phyloP scores from a whole-genome alignment of 2,113 vertebrate species.

The Coracopsis vasa region DNA sequence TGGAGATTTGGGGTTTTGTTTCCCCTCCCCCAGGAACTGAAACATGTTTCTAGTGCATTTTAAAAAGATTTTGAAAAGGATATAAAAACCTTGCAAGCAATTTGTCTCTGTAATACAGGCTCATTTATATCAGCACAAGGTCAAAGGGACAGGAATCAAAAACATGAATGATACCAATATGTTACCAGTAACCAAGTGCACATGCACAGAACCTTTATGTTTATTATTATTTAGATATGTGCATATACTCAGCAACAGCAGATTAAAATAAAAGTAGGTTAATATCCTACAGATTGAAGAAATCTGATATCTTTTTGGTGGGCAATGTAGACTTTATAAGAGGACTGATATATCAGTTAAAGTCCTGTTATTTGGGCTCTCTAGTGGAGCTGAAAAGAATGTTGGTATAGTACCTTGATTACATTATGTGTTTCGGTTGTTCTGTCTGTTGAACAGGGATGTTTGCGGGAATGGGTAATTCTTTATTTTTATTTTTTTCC shows the following conservation, averaged over 20 bases:
- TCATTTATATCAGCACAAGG: background rate
- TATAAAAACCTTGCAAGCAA: background rate
- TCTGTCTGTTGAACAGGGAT: background rate
- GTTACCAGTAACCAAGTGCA: background rate
- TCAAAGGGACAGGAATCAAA: background rate
- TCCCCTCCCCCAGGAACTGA: accelerated
- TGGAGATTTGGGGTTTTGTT: background rate
- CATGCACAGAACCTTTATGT: background rate
- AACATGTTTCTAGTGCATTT: background rate
- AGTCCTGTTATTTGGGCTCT: background rate
- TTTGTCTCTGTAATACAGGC: background rate
- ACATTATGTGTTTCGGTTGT: background rate
- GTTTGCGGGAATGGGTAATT: background rate
- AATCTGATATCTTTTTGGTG: background rate
- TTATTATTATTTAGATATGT: background rate
- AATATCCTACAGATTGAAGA: background rate
- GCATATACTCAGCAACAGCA: background rate
- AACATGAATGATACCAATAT: background rate
- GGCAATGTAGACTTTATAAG: background rate
- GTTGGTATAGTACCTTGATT: background rate
- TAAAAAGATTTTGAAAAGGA: background rate
- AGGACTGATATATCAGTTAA: background rate
- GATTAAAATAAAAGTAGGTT: background rate
- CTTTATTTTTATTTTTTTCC: background rate
- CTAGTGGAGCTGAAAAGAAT: background rate